phyloP scores from a whole-genome alignment of 2,797 vertebrate genomes.

The Sphaeramia orbicularis region DNA sequence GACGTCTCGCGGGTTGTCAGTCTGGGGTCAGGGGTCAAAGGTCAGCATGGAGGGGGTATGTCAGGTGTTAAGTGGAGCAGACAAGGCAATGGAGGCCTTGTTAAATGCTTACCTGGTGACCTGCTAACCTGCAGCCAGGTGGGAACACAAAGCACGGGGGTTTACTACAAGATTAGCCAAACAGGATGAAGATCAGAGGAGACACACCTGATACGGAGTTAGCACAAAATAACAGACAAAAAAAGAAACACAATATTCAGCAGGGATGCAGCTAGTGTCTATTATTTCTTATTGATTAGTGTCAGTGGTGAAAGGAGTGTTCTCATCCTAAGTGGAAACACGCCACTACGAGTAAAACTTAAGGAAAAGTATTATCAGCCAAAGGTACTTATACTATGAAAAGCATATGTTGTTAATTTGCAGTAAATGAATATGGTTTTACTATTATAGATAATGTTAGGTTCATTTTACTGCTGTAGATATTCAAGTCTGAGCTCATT shows the following conservation, averaged over 20 bases:
- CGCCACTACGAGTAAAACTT: too few species aligned
- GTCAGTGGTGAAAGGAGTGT: too few species aligned
- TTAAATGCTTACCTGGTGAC: conserved; percentile 79
- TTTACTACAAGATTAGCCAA: conserved; percentile 63
- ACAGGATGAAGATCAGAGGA: conserved; percentile 71
- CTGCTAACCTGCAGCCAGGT: conserved; percentile 83
- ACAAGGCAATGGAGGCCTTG: conserved; percentile 74
- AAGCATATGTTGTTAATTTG: too few species aligned
- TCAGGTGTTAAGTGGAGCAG: conserved; percentile 89
- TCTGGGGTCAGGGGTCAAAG: conserved; percentile 80
- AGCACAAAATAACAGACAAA: conserved; percentile 1
- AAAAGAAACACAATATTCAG: background rate
- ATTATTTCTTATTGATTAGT: too few species aligned
- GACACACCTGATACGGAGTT: conserved; percentile 19
- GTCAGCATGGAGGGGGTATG: conserved; percentile 79
- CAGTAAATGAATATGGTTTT: too few species aligned
- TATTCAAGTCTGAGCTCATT: too few species aligned
- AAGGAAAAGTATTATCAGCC: too few species aligned
- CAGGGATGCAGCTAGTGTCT: too few species aligned
- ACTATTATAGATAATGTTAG: too few species aligned
- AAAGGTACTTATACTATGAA: too few species aligned
- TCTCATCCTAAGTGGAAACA: too few species aligned
- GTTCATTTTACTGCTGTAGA: too few species aligned
- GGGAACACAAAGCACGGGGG: conserved; percentile 75
- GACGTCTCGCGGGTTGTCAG: conserved; percentile 78